phyloP scores from a whole-genome alignment of 2,113 vertebrate genomes.

The Halichoerus grypus region DNA sequence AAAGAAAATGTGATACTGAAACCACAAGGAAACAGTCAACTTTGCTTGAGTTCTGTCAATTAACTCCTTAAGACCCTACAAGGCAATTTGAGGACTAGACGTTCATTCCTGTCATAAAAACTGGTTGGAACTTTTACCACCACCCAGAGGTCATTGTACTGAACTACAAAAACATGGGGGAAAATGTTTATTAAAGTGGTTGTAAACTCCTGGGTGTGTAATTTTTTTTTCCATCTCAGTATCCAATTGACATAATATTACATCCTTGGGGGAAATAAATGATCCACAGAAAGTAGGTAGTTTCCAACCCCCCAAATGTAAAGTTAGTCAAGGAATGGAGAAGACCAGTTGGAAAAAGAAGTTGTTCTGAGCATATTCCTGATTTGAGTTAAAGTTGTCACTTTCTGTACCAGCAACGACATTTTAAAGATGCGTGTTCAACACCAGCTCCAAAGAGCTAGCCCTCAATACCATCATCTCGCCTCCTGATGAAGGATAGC shows the following conservation, averaged over 20 bases:
- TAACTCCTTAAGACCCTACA: background rate
- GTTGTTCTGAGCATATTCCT: background rate
- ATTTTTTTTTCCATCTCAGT: background rate
- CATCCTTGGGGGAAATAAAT: background rate
- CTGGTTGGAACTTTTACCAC: constrained; percentile 58
- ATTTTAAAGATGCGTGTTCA: background rate
- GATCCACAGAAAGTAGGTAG: background rate
- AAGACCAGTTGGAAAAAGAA: background rate
- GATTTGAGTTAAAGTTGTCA: background rate
- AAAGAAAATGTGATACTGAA: background rate
- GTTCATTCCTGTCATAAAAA: background rate
- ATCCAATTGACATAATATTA: background rate
- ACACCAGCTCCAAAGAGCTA: background rate
- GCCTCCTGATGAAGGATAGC: background rate
- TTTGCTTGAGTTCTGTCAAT: background rate
- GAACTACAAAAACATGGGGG: constrained; percentile 53
- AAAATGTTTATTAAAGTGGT: background rate
- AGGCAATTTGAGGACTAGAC: background rate
- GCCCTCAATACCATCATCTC: background rate
- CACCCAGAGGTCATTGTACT: constrained; percentile 48
- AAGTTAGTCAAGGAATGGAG: background rate
- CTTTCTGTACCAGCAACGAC: background rate
- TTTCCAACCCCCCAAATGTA: background rate
- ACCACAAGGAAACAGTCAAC: constrained; percentile 15
- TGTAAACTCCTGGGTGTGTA: background rate